Percentiles rank a stretch among this genome's conserved stretches.
phyloP scores from a whole-genome alignment of 2,113 vertebrate genomes.

The Pteropus alecto region DNA sequence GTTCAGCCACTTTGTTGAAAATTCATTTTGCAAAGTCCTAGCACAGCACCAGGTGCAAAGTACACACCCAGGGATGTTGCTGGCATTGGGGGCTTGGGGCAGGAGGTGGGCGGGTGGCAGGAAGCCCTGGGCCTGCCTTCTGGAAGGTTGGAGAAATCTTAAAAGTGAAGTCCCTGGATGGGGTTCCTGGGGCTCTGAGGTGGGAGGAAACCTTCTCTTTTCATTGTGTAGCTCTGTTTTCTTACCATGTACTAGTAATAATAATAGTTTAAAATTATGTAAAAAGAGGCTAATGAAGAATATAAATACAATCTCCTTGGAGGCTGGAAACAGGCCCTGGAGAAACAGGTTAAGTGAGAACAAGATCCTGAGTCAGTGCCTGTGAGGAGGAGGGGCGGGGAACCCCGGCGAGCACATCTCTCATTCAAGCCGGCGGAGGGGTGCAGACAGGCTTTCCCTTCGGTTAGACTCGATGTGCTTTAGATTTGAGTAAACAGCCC shows the following conservation, averaged over 20 bases:
- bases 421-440: rapidly evolving
- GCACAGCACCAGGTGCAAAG: neutral
- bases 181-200: neutral
- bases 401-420: rapidly evolving
- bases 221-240: neutral
- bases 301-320: neutral
- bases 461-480: neutral
- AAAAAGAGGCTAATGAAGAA: neutral
- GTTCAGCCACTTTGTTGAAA: neutral
- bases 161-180: neutral
- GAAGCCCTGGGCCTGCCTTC: neutral
- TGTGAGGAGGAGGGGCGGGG: neutral
- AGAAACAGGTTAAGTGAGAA: conserved; percentile 40
- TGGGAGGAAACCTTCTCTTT: neutral
- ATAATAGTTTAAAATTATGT: neutral
- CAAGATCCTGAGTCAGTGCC: neutral
- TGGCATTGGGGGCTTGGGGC: neutral
- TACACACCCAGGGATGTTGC: neutral
- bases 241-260: neutral
- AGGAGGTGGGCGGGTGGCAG: neutral
- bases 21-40: neutral
- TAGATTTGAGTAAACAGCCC: neutral
- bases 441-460: neutral
- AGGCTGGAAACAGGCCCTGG: neutral
- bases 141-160: neutral